These are phyloP conservation scores for Arenaria interpres DNA, from an alignment of 2,113 vertebrate species.

Conservation along the genomic window DNA sequence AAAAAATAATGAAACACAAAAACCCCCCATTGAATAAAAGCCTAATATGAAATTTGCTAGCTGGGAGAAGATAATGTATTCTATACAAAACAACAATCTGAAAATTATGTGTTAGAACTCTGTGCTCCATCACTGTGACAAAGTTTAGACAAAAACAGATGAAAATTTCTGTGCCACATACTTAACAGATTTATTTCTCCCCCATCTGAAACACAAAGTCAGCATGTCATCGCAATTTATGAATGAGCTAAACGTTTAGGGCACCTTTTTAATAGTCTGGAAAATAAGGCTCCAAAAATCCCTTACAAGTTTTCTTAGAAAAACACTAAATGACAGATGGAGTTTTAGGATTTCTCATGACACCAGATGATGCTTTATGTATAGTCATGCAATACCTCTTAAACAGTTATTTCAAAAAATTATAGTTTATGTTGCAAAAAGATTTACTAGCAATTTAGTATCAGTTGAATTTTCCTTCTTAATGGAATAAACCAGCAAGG, in stretches of 20 bases:
- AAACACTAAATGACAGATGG: conserved; percentile 25
- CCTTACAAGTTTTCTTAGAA: not conserved
- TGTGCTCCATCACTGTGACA: not conserved
- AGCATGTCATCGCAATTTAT: not conserved
- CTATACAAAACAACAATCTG: not conserved
- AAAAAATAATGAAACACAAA: not conserved
- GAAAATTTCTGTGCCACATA: not conserved
- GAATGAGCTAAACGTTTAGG: conserved; percentile 6
- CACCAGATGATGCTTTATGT: not conserved
- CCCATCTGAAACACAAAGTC: not conserved
- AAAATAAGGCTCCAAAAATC: conserved; percentile 11
- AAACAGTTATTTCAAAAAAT: not conserved
- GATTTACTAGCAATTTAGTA: not conserved
- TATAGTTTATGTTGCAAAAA: not conserved
- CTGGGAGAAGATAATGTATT: not conserved
- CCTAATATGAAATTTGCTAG: not conserved
- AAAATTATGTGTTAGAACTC: not conserved
- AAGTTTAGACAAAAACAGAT: conserved; percentile 15
- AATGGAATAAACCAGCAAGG: not conserved
- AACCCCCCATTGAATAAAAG: not conserved
- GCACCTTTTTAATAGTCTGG: not conserved
- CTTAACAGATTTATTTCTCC: not conserved
- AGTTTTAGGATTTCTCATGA: conserved; percentile 16
- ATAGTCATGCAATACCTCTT: not conserved
- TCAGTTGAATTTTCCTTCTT: not conserved